These are phyloP conservation scores for Corythornis leucogaster DNA, from an alignment of 2,797 vertebrate species.

Conservation along the genomic window DNA sequence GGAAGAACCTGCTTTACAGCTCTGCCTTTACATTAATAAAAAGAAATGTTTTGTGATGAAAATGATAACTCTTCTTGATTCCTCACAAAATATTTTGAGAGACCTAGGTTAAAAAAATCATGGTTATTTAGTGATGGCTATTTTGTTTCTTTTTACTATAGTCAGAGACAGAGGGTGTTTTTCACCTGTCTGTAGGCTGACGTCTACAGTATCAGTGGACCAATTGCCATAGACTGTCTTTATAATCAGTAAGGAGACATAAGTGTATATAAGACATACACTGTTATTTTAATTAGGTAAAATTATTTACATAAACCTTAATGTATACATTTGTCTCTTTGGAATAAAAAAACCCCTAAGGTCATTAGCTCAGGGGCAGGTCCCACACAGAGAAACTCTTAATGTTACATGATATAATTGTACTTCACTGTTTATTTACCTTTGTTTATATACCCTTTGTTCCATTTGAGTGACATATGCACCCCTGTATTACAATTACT, in stretches of 20 bases:
- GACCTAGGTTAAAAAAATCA: background rate
- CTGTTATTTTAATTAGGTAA: background rate
- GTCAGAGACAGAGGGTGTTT: background rate
- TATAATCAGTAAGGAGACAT: background rate
- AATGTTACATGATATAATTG: background rate
- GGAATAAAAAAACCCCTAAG: background rate
- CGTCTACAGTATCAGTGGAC: background rate
- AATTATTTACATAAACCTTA: background rate
- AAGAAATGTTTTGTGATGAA: background rate
- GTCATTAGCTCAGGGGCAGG: background rate
- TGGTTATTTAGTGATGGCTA: background rate
- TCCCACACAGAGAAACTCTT: background rate
- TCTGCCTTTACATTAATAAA: background rate
- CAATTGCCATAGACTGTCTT: background rate
- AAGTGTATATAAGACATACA: too few relatives aligned
- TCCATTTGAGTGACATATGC: background rate
- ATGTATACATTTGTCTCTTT: background rate
- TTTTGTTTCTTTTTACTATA: background rate
- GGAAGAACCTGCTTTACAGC: background rate
- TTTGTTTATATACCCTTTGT: background rate
- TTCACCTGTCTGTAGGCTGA: background rate
- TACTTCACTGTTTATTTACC: background rate
- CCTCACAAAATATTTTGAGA: background rate
- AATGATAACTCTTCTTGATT: background rate
- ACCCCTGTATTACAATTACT: background rate